Conservation (phyloP, 2,113 vertebrate genomes). For the Bungarus multicinctus region DNA sequence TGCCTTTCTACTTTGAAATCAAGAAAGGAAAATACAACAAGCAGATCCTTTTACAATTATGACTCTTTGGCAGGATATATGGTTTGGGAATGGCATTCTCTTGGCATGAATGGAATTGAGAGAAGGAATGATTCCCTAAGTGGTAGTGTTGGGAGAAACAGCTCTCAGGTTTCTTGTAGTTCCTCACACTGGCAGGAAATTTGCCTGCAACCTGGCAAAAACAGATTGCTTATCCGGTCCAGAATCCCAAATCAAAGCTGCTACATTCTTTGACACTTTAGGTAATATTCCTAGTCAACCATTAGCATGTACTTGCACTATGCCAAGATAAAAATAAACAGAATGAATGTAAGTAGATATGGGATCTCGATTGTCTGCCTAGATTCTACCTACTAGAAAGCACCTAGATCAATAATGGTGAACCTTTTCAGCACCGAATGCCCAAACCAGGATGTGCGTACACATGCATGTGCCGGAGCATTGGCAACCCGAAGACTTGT, state of each 20-base stretch:
- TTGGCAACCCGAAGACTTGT: too few relatives aligned
- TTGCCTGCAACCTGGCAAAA: background rate
- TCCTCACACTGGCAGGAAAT: background rate
- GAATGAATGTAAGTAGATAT: background rate
- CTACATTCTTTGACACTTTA: conserved; percentile 7
- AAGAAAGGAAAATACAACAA: background rate
- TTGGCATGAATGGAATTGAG: background rate
- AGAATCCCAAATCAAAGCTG: background rate
- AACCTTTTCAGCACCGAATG: too few relatives aligned
- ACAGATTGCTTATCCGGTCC: fast-evolving
- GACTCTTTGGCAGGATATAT: background rate
- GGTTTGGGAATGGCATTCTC: background rate
- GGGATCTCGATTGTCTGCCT: background rate
- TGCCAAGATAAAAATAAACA: background rate
- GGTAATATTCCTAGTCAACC: conserved; percentile 5
- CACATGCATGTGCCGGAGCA: too few relatives aligned
- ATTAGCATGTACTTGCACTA: background rate
- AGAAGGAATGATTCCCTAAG: conserved; percentile 9
- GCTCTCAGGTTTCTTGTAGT: conserved; percentile 28
- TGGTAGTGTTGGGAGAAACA: background rate
- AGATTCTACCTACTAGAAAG: background rate
- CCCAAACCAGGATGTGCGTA: too few relatives aligned
- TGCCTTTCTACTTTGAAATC: background rate
- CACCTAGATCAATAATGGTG: background rate
- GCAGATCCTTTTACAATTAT: background rate